These are phyloP conservation scores for Eurystomus gularis DNA, from an alignment of 2,113 vertebrate species.

Conservation along the genomic window DNA sequence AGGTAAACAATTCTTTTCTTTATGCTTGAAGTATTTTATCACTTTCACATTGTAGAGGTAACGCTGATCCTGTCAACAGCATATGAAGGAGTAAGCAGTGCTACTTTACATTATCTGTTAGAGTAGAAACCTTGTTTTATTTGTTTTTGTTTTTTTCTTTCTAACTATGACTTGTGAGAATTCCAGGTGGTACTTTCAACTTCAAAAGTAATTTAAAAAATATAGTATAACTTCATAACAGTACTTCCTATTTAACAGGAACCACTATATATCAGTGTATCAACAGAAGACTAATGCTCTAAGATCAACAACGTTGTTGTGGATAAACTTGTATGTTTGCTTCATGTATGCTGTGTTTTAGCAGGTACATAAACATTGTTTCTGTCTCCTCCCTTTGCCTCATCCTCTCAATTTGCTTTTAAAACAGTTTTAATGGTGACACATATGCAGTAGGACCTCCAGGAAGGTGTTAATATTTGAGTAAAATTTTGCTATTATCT, in stretches of 20 bases:
- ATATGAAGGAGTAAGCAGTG: neutral
- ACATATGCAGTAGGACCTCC: neutral
- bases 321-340: neutral
- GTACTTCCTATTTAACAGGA: neutral
- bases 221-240: neutral
- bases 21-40: neutral
- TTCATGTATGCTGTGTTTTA: neutral
- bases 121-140: neutral
- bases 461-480: neutral
- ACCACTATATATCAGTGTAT: neutral
- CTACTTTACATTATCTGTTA: neutral
- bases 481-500: neutral
- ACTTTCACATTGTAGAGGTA: neutral
- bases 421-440: neutral
- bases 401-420: neutral
- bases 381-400: neutral
- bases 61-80: neutral
- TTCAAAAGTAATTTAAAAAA: neutral
- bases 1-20: constrained; percentile 75
- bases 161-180: neutral
- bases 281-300: neutral
- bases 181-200: neutral
- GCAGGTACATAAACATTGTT: neutral
- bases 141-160: neutral
- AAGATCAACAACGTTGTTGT: neutral